phyloP scores from a whole-genome alignment of 2,113 vertebrate species.

The Myrmecophaga tridactyla region DNA sequence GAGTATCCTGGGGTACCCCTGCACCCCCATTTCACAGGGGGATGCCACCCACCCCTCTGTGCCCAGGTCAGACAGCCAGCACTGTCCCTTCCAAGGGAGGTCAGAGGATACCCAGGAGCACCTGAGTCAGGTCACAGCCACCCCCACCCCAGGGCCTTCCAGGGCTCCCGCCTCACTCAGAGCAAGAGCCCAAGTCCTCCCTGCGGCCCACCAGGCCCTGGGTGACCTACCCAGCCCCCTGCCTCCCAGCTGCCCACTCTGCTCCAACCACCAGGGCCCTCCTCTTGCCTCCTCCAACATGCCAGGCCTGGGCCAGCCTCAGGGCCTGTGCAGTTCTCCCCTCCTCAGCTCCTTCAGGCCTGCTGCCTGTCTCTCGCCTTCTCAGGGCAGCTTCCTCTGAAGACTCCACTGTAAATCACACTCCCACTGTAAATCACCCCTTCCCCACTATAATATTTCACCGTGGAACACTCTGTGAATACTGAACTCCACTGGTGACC shows the following conservation, averaged over 20 bases:
- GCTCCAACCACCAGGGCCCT: neutral
- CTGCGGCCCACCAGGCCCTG: neutral
- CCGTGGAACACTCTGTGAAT: neutral
- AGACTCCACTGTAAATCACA: neutral
- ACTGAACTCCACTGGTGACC: neutral
- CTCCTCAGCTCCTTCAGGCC: too few species aligned
- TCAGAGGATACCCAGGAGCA: neutral
- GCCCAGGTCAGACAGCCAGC: too few species aligned
- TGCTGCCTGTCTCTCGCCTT: neutral
- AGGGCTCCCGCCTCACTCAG: neutral
- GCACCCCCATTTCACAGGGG: neutral
- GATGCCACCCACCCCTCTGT: too few species aligned
- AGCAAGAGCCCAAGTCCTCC: neutral
- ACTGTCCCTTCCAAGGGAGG: too few species aligned
- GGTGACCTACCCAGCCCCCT: neutral
- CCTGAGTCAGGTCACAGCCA: fast-evolving
- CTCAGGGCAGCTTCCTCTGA: neutral
- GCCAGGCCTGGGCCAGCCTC: neutral
- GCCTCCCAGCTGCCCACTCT: neutral
- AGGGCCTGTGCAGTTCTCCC: too few species aligned
- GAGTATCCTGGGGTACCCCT: neutral
- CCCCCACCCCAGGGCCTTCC: neutral
- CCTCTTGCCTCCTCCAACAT: neutral
- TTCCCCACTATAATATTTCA: neutral
- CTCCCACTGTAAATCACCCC: neutral